A percentile compares a stretch with the other conserved stretches of the same genome.
phyloP scores from a whole-genome alignment of 37 sponge, comb jelly and placozoan genomes.

The Mnemiopsis leidyi region DNA sequence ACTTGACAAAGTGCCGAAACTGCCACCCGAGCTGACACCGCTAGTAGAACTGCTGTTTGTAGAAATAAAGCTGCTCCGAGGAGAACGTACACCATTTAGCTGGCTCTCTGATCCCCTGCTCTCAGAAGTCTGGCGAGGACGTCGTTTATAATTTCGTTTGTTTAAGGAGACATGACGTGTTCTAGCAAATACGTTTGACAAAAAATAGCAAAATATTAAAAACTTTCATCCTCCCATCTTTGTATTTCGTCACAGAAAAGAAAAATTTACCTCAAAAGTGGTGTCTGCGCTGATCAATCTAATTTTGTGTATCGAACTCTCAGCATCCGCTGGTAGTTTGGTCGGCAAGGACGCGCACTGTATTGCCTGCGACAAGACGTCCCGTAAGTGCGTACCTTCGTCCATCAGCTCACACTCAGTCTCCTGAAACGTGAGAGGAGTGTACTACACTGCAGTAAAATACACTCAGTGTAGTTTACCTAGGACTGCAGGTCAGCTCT shows the following conservation, averaged over 20 bases:
- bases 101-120: too few species aligned
- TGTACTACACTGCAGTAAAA: too few species aligned
- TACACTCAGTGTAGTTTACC: too few species aligned
- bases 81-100: neutral
- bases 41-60: conserved; percentile 52
- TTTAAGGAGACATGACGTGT: too few species aligned
- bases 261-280: conserved; percentile 16
- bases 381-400: neutral
- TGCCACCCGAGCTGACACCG: conserved; percentile 45
- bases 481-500: too few species aligned
- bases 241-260: too few species aligned
- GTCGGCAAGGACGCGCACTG: neutral
- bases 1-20: neutral
- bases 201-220: too few species aligned
- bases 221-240: too few species aligned
- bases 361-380: neutral
- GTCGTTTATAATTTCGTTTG: too few species aligned
- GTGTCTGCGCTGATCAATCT: neutral
- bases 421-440: too few species aligned
- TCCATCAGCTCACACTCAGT: conserved; percentile 12
- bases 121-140: too few species aligned
- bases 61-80: conserved; percentile 18
- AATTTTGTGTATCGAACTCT: neutral
- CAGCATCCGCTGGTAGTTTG: conserved; percentile 26
- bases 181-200: too few species aligned